Evolutionary conservation across 1,140 invertebrate species (phyloP).

Genomic region (Anastrepha obliqua): DNA sequence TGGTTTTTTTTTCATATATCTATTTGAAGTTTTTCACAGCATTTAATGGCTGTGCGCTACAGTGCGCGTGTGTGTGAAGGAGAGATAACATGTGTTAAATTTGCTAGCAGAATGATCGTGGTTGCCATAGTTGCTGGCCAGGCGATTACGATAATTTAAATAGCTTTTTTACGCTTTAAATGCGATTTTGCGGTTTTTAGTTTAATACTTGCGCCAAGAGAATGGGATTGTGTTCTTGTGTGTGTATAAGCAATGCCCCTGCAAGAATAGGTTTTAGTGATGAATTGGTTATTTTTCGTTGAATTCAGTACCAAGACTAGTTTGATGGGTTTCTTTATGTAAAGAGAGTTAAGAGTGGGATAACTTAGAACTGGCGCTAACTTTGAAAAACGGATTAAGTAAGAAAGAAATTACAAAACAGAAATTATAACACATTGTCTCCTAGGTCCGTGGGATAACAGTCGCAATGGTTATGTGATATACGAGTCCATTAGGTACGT

Average conservation of each 20-base stretch:
- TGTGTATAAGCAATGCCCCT: neutral
- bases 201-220: neutral
- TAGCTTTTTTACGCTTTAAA: constrained; percentile 29
- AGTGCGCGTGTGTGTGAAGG: neutral
- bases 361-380: no score
- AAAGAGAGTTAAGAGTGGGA: no score
- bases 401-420: no score
- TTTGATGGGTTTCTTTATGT: no score
- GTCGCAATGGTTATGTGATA: no score
- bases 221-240: neutral
- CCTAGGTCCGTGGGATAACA: no score
- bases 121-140: constrained; percentile 16
- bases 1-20: constrained; percentile 13
- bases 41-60: neutral
- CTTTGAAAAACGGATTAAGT: no score
- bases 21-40: constrained; percentile 6
- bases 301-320: no score
- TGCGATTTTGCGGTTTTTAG: constrained; percentile 16
- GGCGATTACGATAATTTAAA: constrained; percentile 50
- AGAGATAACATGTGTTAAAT: constrained; percentile 49
- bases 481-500: no score
- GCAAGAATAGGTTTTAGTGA: neutral
- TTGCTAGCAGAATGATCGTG: neutral
- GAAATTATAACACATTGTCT: no score
- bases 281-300: no score